phyloP scores from a whole-genome alignment of 2,888 invertebrate genomes.

The Cheilosia urbana region DNA sequence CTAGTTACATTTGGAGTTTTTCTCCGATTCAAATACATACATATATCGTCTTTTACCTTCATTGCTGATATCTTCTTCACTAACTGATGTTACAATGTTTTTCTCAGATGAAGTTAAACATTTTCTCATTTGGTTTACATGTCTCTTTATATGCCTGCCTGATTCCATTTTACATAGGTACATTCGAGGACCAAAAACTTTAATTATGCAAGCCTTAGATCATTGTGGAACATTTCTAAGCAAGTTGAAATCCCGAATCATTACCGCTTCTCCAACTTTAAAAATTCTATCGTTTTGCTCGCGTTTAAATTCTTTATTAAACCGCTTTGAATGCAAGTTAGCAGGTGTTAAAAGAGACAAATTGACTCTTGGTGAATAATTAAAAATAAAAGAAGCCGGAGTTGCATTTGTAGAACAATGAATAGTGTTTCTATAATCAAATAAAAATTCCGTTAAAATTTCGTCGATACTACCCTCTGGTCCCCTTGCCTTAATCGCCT shows the following conservation, averaged over 20 bases:
- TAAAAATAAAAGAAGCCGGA: slow-evolving; percentile 4
- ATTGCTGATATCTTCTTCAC: background rate
- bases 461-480: background rate
- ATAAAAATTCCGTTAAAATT: no score
- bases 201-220: slow-evolving; percentile 11
- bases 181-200: slow-evolving; percentile 31
- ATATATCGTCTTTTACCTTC: background rate
- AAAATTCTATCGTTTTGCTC: slow-evolving; percentile 2
- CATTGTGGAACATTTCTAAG: slow-evolving; percentile 9
- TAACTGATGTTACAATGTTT: background rate
- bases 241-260: no score
- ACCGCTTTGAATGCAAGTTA: background rate
- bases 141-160: slow-evolving; percentile 34
- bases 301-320: background rate
- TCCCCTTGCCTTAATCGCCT: slow-evolving; percentile 46
- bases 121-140: slow-evolving; percentile 21
- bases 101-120: background rate
- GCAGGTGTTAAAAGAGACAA: slow-evolving; percentile 18
- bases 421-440: slow-evolving; percentile 11
- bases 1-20: no score
- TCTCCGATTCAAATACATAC: no score
- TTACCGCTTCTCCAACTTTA: slow-evolving; percentile 17
- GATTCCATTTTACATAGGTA: slow-evolving; percentile 42
- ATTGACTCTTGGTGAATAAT: background rate
- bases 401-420: slow-evolving; percentile 18